Percentiles rank a stretch among this genome's conserved stretches.
These are phyloP conservation scores for Myripristis jacobus DNA, from an alignment of 2,797 vertebrate genomes.

Conservation along the genomic window DNA sequence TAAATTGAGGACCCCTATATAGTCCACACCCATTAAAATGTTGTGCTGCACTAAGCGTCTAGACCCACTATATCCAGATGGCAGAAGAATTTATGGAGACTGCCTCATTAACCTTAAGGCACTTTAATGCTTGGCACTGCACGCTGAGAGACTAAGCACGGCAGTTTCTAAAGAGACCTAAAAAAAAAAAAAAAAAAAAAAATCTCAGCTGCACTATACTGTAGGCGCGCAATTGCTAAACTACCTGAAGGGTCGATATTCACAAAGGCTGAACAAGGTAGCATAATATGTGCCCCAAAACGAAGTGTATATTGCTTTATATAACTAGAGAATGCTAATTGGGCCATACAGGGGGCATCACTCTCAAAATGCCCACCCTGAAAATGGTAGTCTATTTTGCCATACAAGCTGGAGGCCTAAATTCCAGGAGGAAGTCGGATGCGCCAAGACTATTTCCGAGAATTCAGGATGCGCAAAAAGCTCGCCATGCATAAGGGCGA, in stretches of 20 bases:
- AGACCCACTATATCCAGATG: slow-evolving; percentile 74
- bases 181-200: slow-evolving; percentile 28
- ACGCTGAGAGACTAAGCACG: slow-evolving; percentile 47
- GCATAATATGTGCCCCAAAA: slow-evolving; percentile 23
- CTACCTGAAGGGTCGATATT: slow-evolving; percentile 23
- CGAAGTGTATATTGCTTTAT: slow-evolving; percentile 12
- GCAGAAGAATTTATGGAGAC: slow-evolving; percentile 78
- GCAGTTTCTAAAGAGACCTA: slow-evolving; percentile 46
- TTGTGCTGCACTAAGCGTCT: slow-evolving; percentile 70
- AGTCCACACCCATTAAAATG: slow-evolving; percentile 64
- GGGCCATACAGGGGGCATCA: slow-evolving; percentile 54
- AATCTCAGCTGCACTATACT: slow-evolving; percentile 57
- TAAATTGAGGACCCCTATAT: slow-evolving; percentile 43
- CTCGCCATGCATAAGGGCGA: slow-evolving; percentile 5
- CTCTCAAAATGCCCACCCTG: slow-evolving; percentile 65
- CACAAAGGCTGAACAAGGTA: not conserved
- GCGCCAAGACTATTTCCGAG: too few relatives aligned
- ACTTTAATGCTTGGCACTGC: slow-evolving; percentile 78
- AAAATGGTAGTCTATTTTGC: slow-evolving; percentile 72
- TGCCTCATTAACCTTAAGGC: slow-evolving; percentile 81
- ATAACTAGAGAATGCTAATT: slow-evolving; percentile 36
- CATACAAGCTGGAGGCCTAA: slow-evolving; percentile 58
- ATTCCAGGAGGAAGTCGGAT: slow-evolving; percentile 70
- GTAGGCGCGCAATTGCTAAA: not conserved
- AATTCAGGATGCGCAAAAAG: not conserved